Base-by-base conservation (phyloP, 92 coral and sea anemone species). In the Pocillopora grandis region DNA sequence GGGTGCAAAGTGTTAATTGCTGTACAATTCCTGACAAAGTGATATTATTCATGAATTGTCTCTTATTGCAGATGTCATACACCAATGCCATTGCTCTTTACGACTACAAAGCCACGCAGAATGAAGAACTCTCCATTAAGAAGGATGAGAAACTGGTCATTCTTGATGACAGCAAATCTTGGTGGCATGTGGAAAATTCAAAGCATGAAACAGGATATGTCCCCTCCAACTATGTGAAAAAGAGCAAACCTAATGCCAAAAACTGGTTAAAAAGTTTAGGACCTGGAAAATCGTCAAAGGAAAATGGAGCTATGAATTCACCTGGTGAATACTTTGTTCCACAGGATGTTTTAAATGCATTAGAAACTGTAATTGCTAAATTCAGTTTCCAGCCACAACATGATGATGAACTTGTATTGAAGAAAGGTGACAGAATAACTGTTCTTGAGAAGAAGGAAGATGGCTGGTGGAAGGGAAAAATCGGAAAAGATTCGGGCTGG, bases 141-240 rank as follows among this genome's bases (percentile, higher is more conserved):
- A 96, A 96, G 85, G 95, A 88, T 78, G 98, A 96, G 76, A 96
- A 85, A 77, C 89, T 96, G 23, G 86, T 88, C 48, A 90, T 96
- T 16, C 52, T 96, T 15, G 97, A 96, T 64, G 98, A 96, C 88
- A 90, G 95, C 58, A 95, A 89, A 79, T 87, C 97, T 31, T 97
- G 99, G 99, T 97, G 99, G 99, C 89, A 87, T 67, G 99, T 97
- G 2, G 91, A 92, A 71, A 97, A 97, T 88, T 94, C 95, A n/a
- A 88, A 72, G 15, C 92, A 79, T 2, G 92, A 86, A 70, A 88
- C 89, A 12, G 99, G 99, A 1, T 95, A 90, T 81, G 99, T 97
- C n/a, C 99, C 99, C 0, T 97, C 99, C 49, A 97, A 97, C 86
- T 97, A 97, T 75, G 89, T 97, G 72, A 78, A 87, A 65, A 89